These are phyloP conservation scores for Anarhynchus alexandrinus DNA, from an alignment of 2,113 vertebrate species.

Conservation along the genomic window DNA sequence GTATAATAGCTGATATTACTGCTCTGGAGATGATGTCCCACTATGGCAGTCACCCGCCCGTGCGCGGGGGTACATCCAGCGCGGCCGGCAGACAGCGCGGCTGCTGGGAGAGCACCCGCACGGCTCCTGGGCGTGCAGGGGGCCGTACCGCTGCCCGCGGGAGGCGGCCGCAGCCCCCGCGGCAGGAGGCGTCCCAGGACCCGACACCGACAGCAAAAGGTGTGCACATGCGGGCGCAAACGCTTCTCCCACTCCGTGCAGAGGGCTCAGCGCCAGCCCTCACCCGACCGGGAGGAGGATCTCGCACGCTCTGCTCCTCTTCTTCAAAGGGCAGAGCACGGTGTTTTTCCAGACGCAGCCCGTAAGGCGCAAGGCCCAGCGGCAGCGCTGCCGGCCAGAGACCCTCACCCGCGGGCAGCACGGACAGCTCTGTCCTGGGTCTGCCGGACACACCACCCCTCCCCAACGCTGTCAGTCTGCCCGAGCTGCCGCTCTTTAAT, in stretches of 20 bases:
- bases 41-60: neutral
- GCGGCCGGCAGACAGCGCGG: neutral
- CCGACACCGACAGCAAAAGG: too few relatives aligned
- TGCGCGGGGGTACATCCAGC: neutral
- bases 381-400: neutral
- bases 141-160: neutral
- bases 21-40: neutral
- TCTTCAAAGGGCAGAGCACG: neutral
- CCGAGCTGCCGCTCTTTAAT: neutral
- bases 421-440: neutral
- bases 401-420: neutral
- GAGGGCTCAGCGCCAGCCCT: neutral
- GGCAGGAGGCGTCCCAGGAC: neutral
- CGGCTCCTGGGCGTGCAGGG: accelerated
- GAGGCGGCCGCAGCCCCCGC: neutral
- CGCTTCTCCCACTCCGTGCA: accelerated
- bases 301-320: neutral
- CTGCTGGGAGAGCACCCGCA: neutral
- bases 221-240: accelerated
- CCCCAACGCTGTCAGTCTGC: neutral
- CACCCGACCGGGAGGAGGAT: neutral
- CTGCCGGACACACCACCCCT: neutral
- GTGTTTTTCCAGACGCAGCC: neutral
- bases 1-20: neutral
- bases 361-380: accelerated